These are phyloP conservation scores for Tetranychus cinnabarinus DNA, from an alignment of 1,140 invertebrate genomes.

Conservation along the genomic window DNA sequence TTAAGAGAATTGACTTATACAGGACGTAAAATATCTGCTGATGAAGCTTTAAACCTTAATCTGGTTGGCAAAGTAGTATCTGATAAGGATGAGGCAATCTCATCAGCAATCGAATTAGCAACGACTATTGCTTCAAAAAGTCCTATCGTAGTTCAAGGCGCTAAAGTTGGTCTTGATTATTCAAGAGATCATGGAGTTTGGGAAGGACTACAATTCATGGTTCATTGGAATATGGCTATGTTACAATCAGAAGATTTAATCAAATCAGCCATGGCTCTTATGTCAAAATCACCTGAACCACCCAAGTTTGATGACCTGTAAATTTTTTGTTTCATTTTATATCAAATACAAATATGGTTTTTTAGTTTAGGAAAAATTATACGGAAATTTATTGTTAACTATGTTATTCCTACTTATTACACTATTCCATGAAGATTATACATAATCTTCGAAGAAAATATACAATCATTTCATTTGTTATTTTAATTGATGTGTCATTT, in stretches of 20 bases:
- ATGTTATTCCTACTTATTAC: too few species aligned
- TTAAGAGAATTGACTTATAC: slow-evolving; percentile 67
- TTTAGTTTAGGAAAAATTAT: too few species aligned
- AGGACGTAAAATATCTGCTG: slow-evolving; percentile 47
- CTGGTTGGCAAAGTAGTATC: slow-evolving; percentile 48
- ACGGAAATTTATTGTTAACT: too few species aligned
- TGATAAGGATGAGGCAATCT: slow-evolving; percentile 43
- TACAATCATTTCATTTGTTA: too few species aligned
- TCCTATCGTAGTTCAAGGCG: slow-evolving; percentile 75
- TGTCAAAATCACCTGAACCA: background rate
- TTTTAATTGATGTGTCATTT: too few species aligned
- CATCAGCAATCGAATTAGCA: slow-evolving; percentile 43
- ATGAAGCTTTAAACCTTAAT: slow-evolving; percentile 54
- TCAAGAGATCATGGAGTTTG: slow-evolving; percentile 62
- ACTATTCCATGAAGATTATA: too few species aligned
- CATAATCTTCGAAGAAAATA: too few species aligned
- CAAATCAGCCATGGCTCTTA: background rate
- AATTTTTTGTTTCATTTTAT: too few species aligned
- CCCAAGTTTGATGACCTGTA: background rate
- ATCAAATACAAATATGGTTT: too few species aligned
- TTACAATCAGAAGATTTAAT: background rate
- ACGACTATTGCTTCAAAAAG: slow-evolving; percentile 61
- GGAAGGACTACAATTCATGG: slow-evolving; percentile 58
- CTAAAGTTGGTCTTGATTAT: slow-evolving; percentile 58
- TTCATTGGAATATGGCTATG: slow-evolving; percentile 34